These are phyloP conservation scores for Eueides isabella DNA, from an alignment of 1,140 invertebrate genomes.

Conservation along the genomic window DNA sequence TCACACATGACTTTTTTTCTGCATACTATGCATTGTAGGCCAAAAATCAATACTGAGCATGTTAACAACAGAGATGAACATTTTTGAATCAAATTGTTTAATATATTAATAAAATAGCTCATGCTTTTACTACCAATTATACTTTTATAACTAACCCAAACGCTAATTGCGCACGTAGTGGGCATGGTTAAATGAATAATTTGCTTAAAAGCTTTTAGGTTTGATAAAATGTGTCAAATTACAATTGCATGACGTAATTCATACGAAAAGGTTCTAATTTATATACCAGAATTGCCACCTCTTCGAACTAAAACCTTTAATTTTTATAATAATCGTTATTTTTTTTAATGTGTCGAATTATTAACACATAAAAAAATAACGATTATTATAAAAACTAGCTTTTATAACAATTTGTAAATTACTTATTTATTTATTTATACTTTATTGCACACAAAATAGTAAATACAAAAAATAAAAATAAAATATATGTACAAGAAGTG, in stretches of 20 bases:
- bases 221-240: background rate
- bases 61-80: too few relatives aligned
- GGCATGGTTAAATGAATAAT: background rate
- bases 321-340: too few relatives aligned
- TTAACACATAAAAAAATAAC: background rate
- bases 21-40: too few relatives aligned
- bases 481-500: too few relatives aligned
- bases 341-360: too few relatives aligned
- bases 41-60: too few relatives aligned
- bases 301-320: background rate
- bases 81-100: background rate
- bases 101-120: background rate
- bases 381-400: background rate
- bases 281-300: background rate
- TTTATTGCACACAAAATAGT: too few relatives aligned
- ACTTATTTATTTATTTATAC: too few relatives aligned
- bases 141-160: background rate
- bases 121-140: background rate
- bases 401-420: background rate
- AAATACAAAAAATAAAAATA: too few relatives aligned
- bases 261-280: too few relatives aligned
- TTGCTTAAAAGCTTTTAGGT: background rate
- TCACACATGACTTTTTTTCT: too few relatives aligned
- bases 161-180: background rate
- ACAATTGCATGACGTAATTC: background rate